These are phyloP conservation scores for Patiria miniata DNA, from an alignment of 35 echinoderm and acorn worm genomes.

Conservation along the genomic window DNA sequence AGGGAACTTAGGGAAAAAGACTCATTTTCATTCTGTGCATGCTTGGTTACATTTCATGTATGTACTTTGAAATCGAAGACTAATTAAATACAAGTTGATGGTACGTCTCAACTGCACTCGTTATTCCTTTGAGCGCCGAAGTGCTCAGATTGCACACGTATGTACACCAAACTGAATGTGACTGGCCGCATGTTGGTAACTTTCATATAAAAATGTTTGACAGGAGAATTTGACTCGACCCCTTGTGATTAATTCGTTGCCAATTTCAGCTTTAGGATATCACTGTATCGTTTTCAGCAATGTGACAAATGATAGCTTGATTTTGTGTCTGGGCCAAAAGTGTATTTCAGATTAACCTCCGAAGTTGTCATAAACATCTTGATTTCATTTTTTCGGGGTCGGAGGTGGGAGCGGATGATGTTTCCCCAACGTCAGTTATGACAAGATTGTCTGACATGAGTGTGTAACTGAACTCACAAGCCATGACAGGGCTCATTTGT, in stretches of 20 bases:
- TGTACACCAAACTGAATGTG: no score
- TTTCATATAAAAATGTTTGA: neutral
- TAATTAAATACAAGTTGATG: no score
- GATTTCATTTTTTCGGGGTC: constrained; percentile 2
- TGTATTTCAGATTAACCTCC: neutral
- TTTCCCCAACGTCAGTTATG: constrained; percentile 4
- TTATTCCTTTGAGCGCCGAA: no score
- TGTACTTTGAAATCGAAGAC: no score
- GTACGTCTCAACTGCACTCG: no score
- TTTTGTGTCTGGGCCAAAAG: neutral
- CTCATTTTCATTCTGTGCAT: no score
- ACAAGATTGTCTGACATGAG: neutral
- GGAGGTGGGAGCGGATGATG: neutral
- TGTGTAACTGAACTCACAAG: neutral
- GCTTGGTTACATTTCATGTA: no score
- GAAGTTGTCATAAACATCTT: neutral
- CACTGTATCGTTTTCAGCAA: neutral
- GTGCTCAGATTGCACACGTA: no score
- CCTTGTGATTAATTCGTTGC: constrained; percentile 18
- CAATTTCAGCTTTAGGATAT: neutral
- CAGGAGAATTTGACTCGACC: constrained; percentile 18
- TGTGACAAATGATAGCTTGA: neutral
- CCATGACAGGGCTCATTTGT: constrained; percentile 20
- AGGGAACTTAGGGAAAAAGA: no score
- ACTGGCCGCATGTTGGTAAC: neutral